A percentile compares a stretch with the other conserved stretches of the same genome.
These are phyloP conservation scores for Carpatolechia fugitivella DNA, from an alignment of 2,888 invertebrate genomes.

Conservation along the genomic window DNA sequence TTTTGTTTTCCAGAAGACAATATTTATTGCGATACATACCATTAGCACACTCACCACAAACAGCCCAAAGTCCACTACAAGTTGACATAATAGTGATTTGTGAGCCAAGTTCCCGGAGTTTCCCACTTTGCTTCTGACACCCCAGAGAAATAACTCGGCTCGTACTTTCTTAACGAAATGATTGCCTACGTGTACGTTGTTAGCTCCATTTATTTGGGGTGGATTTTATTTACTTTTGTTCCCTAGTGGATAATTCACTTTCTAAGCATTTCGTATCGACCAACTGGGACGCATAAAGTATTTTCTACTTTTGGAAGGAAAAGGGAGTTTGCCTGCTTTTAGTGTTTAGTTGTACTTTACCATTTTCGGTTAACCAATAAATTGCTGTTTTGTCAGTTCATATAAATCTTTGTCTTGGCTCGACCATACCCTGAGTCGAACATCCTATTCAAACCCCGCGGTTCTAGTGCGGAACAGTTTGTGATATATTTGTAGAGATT, in stretches of 20 bases:
- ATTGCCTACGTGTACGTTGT: conserved; percentile 76
- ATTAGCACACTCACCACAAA: background rate
- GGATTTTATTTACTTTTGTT: conserved; percentile 70
- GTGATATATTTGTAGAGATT: too few relatives aligned
- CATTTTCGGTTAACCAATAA: too few relatives aligned
- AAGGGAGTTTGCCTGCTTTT: conserved; percentile 28
- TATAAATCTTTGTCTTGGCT: too few relatives aligned
- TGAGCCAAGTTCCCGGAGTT: conserved; percentile 47
- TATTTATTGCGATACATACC: background rate
- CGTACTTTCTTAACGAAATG: conserved; percentile 76
- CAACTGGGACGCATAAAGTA: conserved; percentile 68
- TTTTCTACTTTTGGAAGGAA: conserved; percentile 49
- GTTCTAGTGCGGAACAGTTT: too few relatives aligned
- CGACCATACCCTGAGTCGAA: too few relatives aligned
- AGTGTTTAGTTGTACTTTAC: conserved; percentile 18
- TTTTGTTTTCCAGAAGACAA: too few relatives aligned
- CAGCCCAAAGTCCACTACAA: conserved; percentile 42
- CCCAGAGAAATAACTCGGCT: conserved; percentile 69
- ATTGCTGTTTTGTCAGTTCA: too few relatives aligned
- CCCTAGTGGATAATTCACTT: conserved; percentile 73
- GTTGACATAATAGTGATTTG: conserved; percentile 68
- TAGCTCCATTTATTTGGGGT: conserved; percentile 72
- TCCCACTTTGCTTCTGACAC: conserved; percentile 40
- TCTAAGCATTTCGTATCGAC: conserved; percentile 71
- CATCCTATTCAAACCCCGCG: too few relatives aligned